Evolutionary conservation across 1,140 invertebrate genomes (phyloP).

Genomic region (Drosophila pallidifrons): DNA sequence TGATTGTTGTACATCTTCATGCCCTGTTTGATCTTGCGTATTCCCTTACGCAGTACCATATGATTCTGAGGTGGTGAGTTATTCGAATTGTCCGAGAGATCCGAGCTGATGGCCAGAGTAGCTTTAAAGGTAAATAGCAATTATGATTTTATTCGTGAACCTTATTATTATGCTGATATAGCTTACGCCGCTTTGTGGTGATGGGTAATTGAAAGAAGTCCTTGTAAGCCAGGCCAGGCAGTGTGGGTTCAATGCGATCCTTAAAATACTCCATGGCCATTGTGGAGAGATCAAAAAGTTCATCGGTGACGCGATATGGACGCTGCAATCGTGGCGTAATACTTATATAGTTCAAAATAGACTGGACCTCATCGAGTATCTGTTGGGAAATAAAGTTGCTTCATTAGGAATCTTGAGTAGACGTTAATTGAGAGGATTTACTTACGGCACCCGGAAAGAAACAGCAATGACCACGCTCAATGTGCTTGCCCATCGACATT

Average conservation of each 20-base stretch:
- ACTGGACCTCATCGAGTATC: slow-evolving; percentile 91
- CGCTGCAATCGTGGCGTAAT: slow-evolving; percentile 92
- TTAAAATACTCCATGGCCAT: slow-evolving; percentile 98
- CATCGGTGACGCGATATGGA: slow-evolving; percentile 95
- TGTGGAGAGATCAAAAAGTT: slow-evolving; percentile 95
- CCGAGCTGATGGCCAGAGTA: slow-evolving; percentile 67
- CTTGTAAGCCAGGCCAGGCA: slow-evolving; percentile 93
- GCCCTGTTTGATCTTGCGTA: slow-evolving; percentile 93
- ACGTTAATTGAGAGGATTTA: slow-evolving; percentile 5
- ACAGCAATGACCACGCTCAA: slow-evolving; percentile 94
- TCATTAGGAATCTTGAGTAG: neutral
- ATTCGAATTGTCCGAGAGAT: slow-evolving; percentile 86
- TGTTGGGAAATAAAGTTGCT: slow-evolving; percentile 48
- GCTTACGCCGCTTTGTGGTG: slow-evolving; percentile 77
- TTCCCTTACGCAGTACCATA: slow-evolving; percentile 93
- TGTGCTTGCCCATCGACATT: slow-evolving; percentile 96
- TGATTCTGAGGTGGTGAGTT: slow-evolving; percentile 91
- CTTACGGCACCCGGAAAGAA: slow-evolving; percentile 95
- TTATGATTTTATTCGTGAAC: neutral
- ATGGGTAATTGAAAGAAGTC: slow-evolving; percentile 87
- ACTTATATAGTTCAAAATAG: slow-evolving; percentile 93
- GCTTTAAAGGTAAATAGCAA: slow-evolving; percentile 31
- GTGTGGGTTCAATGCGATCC: slow-evolving; percentile 93
- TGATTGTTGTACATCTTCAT: slow-evolving; percentile 95
- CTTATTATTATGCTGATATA: neutral